These are phyloP conservation scores for Novumbra hubbsi DNA, from an alignment of 2,797 vertebrate species.

Conservation along the genomic window DNA sequence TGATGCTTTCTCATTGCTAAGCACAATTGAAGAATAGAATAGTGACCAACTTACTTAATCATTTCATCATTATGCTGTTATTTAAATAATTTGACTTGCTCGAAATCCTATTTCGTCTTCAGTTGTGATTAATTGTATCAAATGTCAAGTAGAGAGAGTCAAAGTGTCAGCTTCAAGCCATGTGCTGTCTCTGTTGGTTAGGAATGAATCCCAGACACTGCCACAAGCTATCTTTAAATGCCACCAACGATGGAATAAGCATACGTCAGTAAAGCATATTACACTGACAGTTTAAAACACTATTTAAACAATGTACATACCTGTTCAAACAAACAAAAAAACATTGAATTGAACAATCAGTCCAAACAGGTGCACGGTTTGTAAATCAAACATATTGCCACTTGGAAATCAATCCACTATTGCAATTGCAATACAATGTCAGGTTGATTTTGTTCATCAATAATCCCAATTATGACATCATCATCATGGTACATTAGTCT, in stretches of 20 bases:
- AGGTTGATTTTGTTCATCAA: neutral
- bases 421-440: neutral
- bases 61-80: neutral
- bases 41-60: neutral
- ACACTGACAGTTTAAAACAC: slow-evolving; percentile 51
- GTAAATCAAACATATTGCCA: neutral
- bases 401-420: neutral
- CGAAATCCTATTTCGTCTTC: slow-evolving; percentile 31
- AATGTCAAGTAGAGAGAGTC: slow-evolving; percentile 63
- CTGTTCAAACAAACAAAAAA: neutral
- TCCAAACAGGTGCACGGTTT: too few relatives aligned
- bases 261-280: slow-evolving; percentile 66
- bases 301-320: neutral
- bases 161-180: slow-evolving; percentile 68
- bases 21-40: neutral
- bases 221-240: slow-evolving; percentile 67
- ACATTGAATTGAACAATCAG: neutral
- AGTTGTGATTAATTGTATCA: slow-evolving; percentile 60
- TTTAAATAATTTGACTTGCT: neutral
- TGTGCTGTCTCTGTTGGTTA: slow-evolving; percentile 72
- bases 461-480: neutral
- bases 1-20: neutral
- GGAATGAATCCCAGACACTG: slow-evolving; percentile 63
- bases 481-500: neutral
- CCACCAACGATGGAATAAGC: slow-evolving; percentile 66